These are phyloP conservation scores for Gymnorhina tibicen DNA, from an alignment of 2,113 vertebrate species.

Conservation along the genomic window DNA sequence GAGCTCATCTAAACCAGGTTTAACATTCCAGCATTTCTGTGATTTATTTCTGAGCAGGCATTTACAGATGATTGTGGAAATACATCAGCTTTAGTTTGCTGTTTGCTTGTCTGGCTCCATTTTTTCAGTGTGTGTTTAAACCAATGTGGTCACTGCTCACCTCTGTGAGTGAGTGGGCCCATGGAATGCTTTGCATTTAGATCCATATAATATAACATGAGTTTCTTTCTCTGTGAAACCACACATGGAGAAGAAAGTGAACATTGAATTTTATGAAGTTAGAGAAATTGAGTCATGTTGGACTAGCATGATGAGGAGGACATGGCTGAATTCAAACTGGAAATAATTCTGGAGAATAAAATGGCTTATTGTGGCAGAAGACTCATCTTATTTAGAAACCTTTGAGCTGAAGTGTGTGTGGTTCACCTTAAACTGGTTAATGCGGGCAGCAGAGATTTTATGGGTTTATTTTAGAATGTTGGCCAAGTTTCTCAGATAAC, in stretches of 20 bases:
- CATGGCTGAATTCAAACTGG: background rate
- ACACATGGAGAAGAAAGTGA: background rate
- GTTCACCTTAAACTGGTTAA: slow-evolving; percentile 1
- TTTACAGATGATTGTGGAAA: background rate
- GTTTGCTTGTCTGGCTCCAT: background rate
- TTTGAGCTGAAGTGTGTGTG: background rate
- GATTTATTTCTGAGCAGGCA: background rate
- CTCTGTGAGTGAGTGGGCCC: background rate
- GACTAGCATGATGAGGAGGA: background rate
- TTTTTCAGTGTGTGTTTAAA: background rate
- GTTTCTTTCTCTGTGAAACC: background rate
- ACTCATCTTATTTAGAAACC: background rate
- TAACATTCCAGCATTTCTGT: background rate
- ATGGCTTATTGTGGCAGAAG: background rate
- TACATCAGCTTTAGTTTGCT: background rate
- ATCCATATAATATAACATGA: rapidly evolving
- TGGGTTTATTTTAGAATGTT: background rate
- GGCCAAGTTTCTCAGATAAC: slow-evolving; percentile 25
- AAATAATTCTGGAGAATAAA: background rate
- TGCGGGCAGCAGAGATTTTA: background rate
- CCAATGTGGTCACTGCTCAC: background rate
- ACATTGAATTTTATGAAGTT: background rate
- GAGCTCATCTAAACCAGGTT: background rate
- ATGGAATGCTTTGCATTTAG: background rate
- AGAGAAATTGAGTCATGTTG: background rate